Conservation (phyloP, 2,797 vertebrate genomes). For the Neopelma chrysocephalum region DNA sequence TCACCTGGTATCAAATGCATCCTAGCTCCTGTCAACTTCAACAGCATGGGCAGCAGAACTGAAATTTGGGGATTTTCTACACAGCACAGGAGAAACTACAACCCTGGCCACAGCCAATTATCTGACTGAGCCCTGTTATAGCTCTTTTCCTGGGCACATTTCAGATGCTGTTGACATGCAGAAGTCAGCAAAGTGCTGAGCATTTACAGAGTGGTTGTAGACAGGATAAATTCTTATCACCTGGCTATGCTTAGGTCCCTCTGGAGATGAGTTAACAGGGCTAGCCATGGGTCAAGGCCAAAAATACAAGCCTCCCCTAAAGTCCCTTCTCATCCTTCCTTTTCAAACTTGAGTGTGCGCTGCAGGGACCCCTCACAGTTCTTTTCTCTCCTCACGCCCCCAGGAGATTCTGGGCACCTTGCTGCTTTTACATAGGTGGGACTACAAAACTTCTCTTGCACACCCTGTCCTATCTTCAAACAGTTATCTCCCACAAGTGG, state of each 20-base stretch:
- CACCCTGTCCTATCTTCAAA: background rate
- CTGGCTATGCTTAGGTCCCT: background rate
- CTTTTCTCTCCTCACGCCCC: background rate
- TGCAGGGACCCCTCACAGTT: background rate
- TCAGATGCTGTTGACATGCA: background rate
- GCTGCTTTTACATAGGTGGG: background rate
- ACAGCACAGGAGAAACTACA: background rate
- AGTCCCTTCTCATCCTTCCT: background rate
- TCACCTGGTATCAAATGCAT: background rate
- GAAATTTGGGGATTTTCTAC: background rate
- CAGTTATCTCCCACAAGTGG: background rate
- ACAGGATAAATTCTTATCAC: background rate
- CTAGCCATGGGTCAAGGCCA: rapidly evolving
- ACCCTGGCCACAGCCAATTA: background rate
- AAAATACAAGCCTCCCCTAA: rapidly evolving
- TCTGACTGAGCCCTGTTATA: background rate
- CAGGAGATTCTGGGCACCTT: background rate
- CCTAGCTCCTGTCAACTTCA: background rate
- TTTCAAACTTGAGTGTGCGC: background rate
- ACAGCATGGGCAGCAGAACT: background rate
- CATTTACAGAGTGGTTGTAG: background rate
- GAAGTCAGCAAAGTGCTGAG: background rate
- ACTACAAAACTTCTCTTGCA: background rate
- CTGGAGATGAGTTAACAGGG: background rate
- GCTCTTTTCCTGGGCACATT: rapidly evolving